Conservation (phyloP, 2,888 invertebrate species). For the Stictocephala bisonia region DNA sequence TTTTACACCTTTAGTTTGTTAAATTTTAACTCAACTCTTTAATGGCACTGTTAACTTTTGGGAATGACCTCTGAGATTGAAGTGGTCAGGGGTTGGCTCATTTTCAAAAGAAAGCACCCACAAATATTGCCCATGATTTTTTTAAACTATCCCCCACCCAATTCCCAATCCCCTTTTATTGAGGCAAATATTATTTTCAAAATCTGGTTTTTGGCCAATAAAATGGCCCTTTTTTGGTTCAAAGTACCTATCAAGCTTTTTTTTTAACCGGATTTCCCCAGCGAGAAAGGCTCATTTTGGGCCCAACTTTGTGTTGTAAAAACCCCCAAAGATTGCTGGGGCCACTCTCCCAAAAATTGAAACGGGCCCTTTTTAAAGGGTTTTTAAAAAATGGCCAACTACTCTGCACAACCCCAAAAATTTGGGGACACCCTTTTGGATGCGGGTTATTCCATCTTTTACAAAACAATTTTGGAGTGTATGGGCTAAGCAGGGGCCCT, state of each 20-base stretch:
- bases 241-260: neutral
- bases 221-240: neutral
- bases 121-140: neutral
- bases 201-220: constrained; percentile 4
- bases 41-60: constrained; percentile 2
- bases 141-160: neutral
- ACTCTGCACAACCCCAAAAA: neutral
- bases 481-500: constrained; percentile 15
- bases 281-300: constrained; percentile 6
- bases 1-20: neutral
- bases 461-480: neutral
- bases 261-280: constrained; percentile 1
- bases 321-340: neutral
- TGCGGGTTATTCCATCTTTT: constrained; percentile 4
- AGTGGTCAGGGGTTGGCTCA: neutral
- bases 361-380: neutral
- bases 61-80: neutral
- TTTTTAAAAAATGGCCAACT: constrained; percentile 23
- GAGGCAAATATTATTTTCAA: neutral
- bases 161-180: neutral
- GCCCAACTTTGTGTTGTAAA: neutral
- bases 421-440: neutral
- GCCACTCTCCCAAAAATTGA: neutral
- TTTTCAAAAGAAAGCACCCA: neutral
- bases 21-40: neutral